phyloP scores from a whole-genome alignment of 2,797 vertebrate species.

The Chromobotia macracanthus region DNA sequence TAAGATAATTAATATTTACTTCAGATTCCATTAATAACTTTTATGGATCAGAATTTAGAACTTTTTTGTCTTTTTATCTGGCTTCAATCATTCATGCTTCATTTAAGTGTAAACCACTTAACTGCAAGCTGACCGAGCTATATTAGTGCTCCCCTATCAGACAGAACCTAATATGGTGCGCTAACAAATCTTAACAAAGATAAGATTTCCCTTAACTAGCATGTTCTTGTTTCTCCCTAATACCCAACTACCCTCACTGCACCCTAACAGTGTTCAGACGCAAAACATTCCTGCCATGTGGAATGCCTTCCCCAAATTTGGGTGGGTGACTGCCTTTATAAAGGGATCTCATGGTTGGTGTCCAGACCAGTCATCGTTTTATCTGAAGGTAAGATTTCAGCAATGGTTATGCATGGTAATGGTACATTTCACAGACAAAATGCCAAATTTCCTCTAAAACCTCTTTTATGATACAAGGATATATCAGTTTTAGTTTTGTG shows the following conservation, averaged over 20 bases:
- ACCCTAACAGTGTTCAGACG: constrained; percentile 65
- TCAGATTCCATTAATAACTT: neutral
- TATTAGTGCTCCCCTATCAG: constrained; percentile 60
- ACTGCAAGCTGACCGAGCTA: constrained; percentile 69
- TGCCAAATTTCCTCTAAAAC: neutral
- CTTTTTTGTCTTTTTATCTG: neutral
- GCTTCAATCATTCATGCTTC: constrained; percentile 25
- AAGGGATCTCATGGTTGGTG: constrained; percentile 67
- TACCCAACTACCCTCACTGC: constrained; percentile 62
- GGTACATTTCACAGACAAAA: neutral
- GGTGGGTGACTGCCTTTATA: constrained; percentile 74
- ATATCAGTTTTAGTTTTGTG: neutral
- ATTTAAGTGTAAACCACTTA: constrained; percentile 51
- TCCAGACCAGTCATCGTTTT: constrained; percentile 69
- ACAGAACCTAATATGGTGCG: constrained; percentile 71
- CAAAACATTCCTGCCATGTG: constrained; percentile 72
- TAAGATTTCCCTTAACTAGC: constrained; percentile 51
- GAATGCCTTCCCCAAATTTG: constrained; percentile 75
- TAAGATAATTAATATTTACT: neutral
- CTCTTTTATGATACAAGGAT: neutral
- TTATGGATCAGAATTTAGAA: neutral
- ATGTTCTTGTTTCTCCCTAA: constrained; percentile 68
- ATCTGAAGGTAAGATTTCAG: constrained; percentile 72
- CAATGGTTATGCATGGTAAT: neutral
- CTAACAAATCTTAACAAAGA: constrained; percentile 63